Base-by-base conservation (phyloP, 2,888 invertebrate species). In the Lottia gigantea region DNA sequence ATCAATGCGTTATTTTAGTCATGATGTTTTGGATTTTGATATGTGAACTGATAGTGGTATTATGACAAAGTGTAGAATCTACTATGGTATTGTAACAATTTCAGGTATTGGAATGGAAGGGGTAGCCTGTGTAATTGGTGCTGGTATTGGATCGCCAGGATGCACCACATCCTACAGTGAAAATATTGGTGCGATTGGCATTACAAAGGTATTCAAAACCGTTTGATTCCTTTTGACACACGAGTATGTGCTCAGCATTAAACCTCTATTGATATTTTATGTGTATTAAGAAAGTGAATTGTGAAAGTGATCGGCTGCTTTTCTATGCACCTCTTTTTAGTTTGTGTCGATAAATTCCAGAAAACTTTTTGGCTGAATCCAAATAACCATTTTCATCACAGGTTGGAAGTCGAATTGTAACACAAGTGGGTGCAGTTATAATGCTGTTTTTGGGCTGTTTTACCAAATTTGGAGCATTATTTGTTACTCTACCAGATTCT, bases 151-250 rank as follows among this genome's bases (percentile, higher is more conserved):
- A 14, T 92, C 94, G 40, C 95, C 95, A 1, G 95, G 94, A 82
- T 95, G 95, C 0, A 95, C 95, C 64, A 95, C 95, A 79, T 95
- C 95, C 2, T 95, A 95, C 85, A 94, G 95, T 67, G 95, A 95
- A 87, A 95, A 95, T 86, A 95, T 96, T 62, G 95, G 95, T 0
- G 95, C 95, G 1, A 95, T 96, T 77, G 95, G 95, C 46, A 93
- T 95, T 1, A 95, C 95, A 1, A 93, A 94, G 91, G 94, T 94
- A 82, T 46, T 31, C n/a, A n/a, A n/a, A n/a, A n/a, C n/a, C n/a
- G n/a, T n/a, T n/a, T n/a, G n/a, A n/a, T n/a, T n/a, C n/a, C n/a
- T n/a, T n/a, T n/a, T n/a, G n/a, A n/a, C n/a, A n/a, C n/a, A n/a
- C n/a, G n/a, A n/a, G n/a, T n/a, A n/a, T n/a, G n/a, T n/a, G n/a